Evolutionary conservation across 2,113 vertebrate genomes (phyloP).

Genomic region (Malurus cyaneus): DNA sequence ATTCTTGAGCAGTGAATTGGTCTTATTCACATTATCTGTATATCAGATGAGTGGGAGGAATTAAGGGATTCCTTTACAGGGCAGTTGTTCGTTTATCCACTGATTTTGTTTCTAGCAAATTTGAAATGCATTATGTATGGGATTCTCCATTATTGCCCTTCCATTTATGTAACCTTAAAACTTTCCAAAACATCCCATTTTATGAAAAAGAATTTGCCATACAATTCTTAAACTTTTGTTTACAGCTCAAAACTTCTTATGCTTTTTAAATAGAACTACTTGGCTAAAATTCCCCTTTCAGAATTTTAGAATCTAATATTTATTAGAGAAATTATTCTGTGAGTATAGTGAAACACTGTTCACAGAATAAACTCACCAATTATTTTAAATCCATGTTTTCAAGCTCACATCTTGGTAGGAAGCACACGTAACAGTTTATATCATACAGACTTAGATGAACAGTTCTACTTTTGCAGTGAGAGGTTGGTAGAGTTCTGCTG

Average conservation of each 20-base stretch:
- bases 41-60: neutral
- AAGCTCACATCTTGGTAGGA: neutral
- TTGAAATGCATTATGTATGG: neutral
- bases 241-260: neutral
- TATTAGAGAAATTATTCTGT: neutral
- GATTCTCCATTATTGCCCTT: neutral
- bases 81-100: neutral
- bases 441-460: neutral
- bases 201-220: neutral
- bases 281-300: neutral
- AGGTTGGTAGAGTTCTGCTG: conserved; percentile 48
- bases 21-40: neutral
- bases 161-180: neutral
- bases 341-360: neutral
- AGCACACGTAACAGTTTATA: neutral
- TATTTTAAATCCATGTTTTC: neutral
- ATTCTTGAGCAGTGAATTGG: neutral
- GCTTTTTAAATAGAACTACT: neutral
- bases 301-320: neutral
- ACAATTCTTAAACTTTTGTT: neutral
- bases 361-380: neutral
- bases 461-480: conserved; percentile 52
- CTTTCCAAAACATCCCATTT: neutral
- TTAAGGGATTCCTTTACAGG: neutral
- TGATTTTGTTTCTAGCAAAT: neutral